A percentile compares a stretch with the other conserved stretches of the same genome.
Conservation (phyloP, 2,797 vertebrate species). For the Vipera ursinii region DNA sequence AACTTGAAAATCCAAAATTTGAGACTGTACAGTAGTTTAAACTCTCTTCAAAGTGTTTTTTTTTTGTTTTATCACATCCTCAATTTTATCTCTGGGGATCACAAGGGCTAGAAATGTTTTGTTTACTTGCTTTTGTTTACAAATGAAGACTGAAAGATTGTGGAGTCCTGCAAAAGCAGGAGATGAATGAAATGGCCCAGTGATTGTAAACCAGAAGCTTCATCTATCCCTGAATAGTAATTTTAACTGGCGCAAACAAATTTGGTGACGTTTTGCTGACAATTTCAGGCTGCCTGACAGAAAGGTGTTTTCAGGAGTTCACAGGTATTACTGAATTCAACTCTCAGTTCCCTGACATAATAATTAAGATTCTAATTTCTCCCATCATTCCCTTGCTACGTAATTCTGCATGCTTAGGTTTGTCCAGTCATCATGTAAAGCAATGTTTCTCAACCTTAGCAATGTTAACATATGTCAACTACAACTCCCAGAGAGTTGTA, state of each 20-base stretch:
- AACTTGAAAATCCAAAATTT: no score
- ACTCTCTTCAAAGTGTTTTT: no score
- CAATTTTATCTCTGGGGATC: background rate
- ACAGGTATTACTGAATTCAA: conserved; percentile 76
- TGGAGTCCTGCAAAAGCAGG: background rate
- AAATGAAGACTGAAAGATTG: background rate
- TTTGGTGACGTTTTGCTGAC: conserved; percentile 59
- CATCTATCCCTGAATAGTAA: background rate
- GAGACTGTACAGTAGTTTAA: no score
- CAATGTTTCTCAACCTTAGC: no score
- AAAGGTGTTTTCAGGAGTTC: conserved; percentile 75
- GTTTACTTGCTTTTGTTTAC: no score
- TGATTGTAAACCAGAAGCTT: background rate
- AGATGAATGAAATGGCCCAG: no score
- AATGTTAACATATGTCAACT: no score
- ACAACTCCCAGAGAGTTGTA: no score
- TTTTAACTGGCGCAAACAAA: conserved; percentile 44
- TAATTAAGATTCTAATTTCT: conserved; percentile 35
- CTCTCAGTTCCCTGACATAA: conserved; percentile 22
- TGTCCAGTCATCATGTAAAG: background rate
- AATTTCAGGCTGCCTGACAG: conserved; percentile 81
- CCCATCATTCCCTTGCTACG: conserved; percentile 17
- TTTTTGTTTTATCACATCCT: no score
- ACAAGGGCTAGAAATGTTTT: background rate
- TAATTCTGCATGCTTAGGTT: conserved; percentile 49